phyloP scores from a whole-genome alignment of 2,113 vertebrate species.

The Ochotona princeps region DNA sequence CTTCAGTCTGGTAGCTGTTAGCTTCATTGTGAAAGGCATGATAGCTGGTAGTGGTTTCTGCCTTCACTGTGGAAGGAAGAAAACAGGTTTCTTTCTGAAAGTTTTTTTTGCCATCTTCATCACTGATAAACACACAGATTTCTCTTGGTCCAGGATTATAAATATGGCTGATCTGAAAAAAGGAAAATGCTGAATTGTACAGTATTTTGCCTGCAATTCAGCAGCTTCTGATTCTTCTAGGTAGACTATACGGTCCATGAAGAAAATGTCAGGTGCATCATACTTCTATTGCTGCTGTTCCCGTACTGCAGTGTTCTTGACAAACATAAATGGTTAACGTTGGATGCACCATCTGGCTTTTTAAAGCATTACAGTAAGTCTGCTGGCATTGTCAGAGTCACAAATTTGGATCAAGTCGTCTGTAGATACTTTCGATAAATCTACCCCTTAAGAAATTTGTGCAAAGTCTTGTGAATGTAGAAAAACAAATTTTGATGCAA shows the following conservation, averaged over 20 bases:
- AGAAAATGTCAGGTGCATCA: slow-evolving; percentile 91
- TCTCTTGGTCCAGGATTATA: slow-evolving; percentile 94
- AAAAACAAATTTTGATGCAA: slow-evolving; percentile 95
- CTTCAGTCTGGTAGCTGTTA: slow-evolving; percentile 89
- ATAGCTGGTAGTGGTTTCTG: slow-evolving; percentile 93
- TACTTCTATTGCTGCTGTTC: slow-evolving; percentile 88
- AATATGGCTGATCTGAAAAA: slow-evolving; percentile 94
- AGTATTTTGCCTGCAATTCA: slow-evolving; percentile 92
- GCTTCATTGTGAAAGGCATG: slow-evolving; percentile 72
- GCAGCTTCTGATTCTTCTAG: slow-evolving; percentile 92
- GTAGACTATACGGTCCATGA: slow-evolving; percentile 95
- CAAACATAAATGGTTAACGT: slow-evolving; percentile 95
- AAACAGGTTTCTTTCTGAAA: slow-evolving; percentile 96
- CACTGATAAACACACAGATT: slow-evolving; percentile 95
- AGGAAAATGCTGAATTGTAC: slow-evolving; percentile 95
- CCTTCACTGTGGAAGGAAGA: slow-evolving; percentile 96
- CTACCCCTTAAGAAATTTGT: slow-evolving; percentile 93
- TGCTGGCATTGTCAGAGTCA: neutral
- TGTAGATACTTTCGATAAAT: neutral
- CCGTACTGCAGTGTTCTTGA: slow-evolving; percentile 92
- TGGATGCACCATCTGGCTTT: slow-evolving; percentile 88
- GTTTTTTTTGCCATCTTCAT: slow-evolving; percentile 95
- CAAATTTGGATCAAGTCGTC: neutral
- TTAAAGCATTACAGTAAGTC: neutral
- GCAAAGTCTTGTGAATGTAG: slow-evolving; percentile 93